phyloP scores from a whole-genome alignment of 2,888 invertebrate species.

The Auanema sp. region DNA sequence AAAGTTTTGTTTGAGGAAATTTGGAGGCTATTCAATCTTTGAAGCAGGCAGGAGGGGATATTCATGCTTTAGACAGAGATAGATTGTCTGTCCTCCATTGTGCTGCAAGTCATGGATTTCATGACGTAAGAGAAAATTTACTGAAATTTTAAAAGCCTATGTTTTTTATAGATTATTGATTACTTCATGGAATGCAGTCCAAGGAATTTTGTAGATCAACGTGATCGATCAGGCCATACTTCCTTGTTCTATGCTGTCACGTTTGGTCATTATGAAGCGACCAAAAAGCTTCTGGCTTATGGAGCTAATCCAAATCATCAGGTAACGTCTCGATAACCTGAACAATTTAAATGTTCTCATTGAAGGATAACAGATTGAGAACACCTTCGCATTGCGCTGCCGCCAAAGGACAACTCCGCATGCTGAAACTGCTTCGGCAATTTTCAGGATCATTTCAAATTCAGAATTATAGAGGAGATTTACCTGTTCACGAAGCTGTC shows the following conservation, averaged over 20 bases:
- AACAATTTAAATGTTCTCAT: not conserved
- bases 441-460: conserved; percentile 87
- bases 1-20: conserved; percentile 71
- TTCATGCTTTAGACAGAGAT: conserved; percentile 84
- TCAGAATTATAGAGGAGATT: conserved; percentile 87
- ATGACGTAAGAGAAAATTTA: conserved; percentile 78
- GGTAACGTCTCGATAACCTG: conserved; percentile 65
- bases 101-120: conserved; percentile 92
- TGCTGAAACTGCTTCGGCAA: conserved; percentile 77
- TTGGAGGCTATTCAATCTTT: conserved; percentile 86
- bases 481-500: conserved; percentile 93
- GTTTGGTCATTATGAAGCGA: conserved; percentile 90
- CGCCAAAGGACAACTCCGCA: conserved; percentile 78
- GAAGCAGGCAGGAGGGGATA: conserved; percentile 82
- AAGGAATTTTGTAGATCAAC: conserved; percentile 27
- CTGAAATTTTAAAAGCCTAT: not conserved
- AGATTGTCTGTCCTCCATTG: conserved; percentile 94
- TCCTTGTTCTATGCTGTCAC: conserved; percentile 93
- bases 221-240: conserved; percentile 38
- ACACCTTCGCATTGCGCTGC: conserved; percentile 61
- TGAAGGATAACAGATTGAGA: conserved; percentile 53
- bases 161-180: conserved; percentile 32
- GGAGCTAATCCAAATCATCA: conserved; percentile 89
- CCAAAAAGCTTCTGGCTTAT: conserved; percentile 82
- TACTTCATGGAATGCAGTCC: conserved; percentile 25